Base-by-base conservation (phyloP, 35 echinoderm and acorn worm genomes). In the Apostichopus californicus region DNA sequence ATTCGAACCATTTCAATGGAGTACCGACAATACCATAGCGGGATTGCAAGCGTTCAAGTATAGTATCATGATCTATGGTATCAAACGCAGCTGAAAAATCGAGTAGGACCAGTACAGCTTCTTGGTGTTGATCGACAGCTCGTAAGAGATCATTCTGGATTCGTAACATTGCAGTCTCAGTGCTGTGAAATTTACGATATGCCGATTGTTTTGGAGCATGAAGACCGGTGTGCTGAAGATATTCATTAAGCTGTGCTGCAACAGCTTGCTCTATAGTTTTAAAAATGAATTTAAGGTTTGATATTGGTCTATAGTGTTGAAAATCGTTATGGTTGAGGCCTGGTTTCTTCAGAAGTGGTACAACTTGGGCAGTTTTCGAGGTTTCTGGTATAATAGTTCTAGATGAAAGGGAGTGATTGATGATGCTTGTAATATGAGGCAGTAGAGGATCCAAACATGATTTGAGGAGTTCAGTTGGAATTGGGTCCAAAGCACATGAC, bases 341-440 rank as follows among this genome's bases (percentile, higher is more conserved):
- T 88, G 80, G 8, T 80, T 92, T 95, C 72, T 95, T 95, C 15
- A 95, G 8, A 23, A 95, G 17, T 63, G 90, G 94, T 55, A 72
- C 70, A 56, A 95, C 56, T 79, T 25, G 56, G 56, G 63, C 94
- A 15, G 46, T 23, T 75, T 95, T 92, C 28, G 79, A 87, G 15
- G 73, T 70, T 28, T 78, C 23, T 18, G 90, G 90, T 57, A 95
- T 46, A 34, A 2, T 22, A 55, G 21, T 56, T 55, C 94, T 90
- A 89, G 90, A 70, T 78, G 53, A 53, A 17, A 92, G 56, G 8
- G 83, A 88, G 23, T 20, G 17, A 59, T 95, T 92, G 17, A 92
- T 78, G 94, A 83, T 15, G 79, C 25, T 54, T 54, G 21, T 46
- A 46, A 46, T 46, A 46, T 46, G 34, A 46, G 34, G 34, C 3